Evolutionary conservation across 2,797 vertebrate species (phyloP).

Genomic region (Eleutherodactylus coqui): DNA sequence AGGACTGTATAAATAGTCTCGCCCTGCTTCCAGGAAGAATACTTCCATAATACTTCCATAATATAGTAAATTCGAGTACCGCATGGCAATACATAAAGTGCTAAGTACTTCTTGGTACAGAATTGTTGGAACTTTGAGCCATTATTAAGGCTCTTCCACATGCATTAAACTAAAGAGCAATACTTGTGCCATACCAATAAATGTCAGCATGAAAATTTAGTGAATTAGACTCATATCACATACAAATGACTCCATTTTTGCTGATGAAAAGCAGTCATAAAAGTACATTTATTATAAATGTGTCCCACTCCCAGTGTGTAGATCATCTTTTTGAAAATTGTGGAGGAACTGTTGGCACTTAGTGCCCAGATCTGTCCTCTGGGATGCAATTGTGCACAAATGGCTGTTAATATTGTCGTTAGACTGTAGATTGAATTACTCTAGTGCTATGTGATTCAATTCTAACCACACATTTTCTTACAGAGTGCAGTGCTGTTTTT

Average conservation of each 20-base stretch:
- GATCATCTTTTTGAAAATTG: not conserved
- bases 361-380: not conserved
- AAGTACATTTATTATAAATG: not conserved
- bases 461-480: slow-evolving; percentile 40
- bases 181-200: no score
- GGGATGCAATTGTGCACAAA: not conserved
- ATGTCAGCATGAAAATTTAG: not conserved
- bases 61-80: no score
- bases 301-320: not conserved
- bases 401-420: slow-evolving; percentile 3
- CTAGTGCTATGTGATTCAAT: slow-evolving; percentile 33
- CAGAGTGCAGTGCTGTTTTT: not conserved
- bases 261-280: not conserved
- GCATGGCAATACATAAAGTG: not conserved
- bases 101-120: not conserved
- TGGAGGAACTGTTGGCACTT: not conserved
- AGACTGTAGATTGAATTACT: not conserved
- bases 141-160: not conserved
- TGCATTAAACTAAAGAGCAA: no score
- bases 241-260: not conserved
- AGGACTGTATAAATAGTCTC: no score
- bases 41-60: no score
- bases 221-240: not conserved
- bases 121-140: not conserved
- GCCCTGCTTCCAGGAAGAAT: no score